Percentiles rank a stretch among this genome's conserved stretches.
These are phyloP conservation scores for Seira ritae DNA, from an alignment of 2,888 invertebrate genomes.

Conservation along the genomic window DNA sequence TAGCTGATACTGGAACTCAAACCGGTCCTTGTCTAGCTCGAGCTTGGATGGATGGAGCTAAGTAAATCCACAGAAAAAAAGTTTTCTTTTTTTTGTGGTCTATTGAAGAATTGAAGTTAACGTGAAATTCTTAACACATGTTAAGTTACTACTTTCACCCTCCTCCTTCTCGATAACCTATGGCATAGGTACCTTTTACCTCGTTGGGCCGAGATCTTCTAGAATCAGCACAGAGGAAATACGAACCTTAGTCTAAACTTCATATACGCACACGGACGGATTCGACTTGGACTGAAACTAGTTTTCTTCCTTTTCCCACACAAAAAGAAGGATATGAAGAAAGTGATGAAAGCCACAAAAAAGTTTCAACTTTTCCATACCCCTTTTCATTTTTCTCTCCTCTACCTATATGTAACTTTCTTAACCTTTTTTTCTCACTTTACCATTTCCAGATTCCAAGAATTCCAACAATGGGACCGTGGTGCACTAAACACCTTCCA, in stretches of 20 bases:
- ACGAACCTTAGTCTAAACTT: no score
- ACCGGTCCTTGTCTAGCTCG: no score
- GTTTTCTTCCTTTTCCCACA: background rate
- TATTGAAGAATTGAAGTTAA: background rate
- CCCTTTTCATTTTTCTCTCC: conserved; percentile 27
- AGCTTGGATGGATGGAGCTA: no score
- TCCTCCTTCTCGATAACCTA: background rate
- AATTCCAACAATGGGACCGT: conserved; percentile 6
- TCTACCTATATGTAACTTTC: conserved; percentile 42
- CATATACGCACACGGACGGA: no score
- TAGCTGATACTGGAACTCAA: no score
- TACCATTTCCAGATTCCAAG: conserved; percentile 23
- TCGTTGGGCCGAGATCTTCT: no score
- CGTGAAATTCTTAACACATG: background rate
- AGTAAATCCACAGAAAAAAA: background rate
- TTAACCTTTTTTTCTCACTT: conserved; percentile 17
- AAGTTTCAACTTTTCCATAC: conserved; percentile 35
- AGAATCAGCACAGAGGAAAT: no score
- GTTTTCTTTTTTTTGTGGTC: background rate
- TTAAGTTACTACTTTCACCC: background rate
- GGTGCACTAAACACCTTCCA: background rate
- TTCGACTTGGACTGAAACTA: no score
- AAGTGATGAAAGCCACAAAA: conserved; percentile 29
- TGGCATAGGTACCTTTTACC: no score
- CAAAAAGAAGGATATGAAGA: conserved; percentile 12